Percentiles rank a stretch among this genome's conserved stretches.
Conservation (phyloP, 2,113 vertebrate genomes). For the Solenodon paradoxus region DNA sequence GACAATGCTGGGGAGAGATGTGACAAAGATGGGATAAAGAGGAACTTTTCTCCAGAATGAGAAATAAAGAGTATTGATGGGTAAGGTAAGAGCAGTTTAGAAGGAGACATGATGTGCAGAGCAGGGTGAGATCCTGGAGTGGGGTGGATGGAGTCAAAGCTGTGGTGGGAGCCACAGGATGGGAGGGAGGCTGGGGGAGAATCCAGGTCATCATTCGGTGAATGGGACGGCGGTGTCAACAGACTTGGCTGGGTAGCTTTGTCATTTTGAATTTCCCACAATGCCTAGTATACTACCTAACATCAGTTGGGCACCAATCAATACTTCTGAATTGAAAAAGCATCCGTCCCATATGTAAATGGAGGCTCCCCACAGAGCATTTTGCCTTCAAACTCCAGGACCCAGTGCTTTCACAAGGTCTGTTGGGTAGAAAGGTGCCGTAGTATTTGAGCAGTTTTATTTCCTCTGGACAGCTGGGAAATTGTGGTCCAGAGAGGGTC, state of each 20-base stretch:
- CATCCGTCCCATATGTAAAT: background rate
- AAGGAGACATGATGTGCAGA: background rate
- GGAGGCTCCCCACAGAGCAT: background rate
- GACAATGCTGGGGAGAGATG: background rate
- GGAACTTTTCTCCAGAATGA: background rate
- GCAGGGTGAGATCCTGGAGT: background rate
- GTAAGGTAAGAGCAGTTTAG: background rate
- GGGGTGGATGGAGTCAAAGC: background rate
- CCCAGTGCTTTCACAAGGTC: background rate
- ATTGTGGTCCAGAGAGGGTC: background rate
- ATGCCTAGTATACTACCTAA: background rate
- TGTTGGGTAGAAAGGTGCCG: background rate
- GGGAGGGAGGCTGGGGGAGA: no score
- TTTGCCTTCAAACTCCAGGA: background rate
- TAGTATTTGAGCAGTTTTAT: background rate
- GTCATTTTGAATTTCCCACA: background rate
- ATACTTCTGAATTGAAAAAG: background rate
- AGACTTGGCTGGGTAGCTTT: background rate
- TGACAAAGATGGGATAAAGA: background rate
- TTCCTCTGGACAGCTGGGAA: background rate
- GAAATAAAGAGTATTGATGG: background rate
- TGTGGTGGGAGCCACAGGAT: background rate
- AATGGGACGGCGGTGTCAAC: background rate
- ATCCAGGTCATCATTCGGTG: background rate
- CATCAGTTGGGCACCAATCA: background rate